Conservation (phyloP, 2,113 vertebrate genomes). For the Trichechus manatus region DNA sequence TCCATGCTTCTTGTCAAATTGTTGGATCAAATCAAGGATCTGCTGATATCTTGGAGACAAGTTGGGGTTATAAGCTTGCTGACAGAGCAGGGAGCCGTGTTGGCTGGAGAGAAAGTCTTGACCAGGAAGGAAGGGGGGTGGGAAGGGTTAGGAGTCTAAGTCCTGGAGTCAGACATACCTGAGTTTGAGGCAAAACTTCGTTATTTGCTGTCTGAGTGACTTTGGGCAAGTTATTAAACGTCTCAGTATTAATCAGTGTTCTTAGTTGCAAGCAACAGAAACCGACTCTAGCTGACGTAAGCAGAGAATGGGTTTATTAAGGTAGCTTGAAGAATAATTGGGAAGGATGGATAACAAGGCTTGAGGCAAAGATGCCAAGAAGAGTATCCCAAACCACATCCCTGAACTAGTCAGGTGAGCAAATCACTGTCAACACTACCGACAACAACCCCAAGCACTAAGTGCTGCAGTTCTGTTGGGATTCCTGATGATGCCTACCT, state of each 20-base stretch:
- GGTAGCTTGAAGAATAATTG: conserved; percentile 1
- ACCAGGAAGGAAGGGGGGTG: not conserved
- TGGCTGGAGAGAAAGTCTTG: conserved; percentile 26
- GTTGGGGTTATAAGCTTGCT: not conserved
- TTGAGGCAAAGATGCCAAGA: conserved; percentile 29
- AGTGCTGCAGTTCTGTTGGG: not conserved
- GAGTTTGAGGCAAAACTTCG: not conserved
- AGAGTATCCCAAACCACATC: not conserved
- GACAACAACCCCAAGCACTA: not conserved
- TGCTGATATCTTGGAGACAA: not conserved
- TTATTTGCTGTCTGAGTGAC: not conserved
- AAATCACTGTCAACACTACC: not conserved
- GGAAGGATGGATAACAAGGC: not conserved
- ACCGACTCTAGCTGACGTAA: conserved; percentile 19
- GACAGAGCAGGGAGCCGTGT: not conserved
- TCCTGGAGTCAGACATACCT: not conserved
- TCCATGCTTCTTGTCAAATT: not conserved
- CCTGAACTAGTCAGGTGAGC: not conserved
- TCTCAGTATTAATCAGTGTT: conserved; percentile 6
- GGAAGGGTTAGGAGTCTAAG: not conserved
- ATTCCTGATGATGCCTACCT: not conserved
- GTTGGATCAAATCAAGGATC: not conserved
- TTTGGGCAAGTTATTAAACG: conserved; percentile 9
- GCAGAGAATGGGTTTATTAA: conserved; percentile 19
- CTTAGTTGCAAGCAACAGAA: conserved; percentile 52